Base-by-base conservation (phyloP, 2,888 invertebrate species). In the Girardia tigrina region DNA sequence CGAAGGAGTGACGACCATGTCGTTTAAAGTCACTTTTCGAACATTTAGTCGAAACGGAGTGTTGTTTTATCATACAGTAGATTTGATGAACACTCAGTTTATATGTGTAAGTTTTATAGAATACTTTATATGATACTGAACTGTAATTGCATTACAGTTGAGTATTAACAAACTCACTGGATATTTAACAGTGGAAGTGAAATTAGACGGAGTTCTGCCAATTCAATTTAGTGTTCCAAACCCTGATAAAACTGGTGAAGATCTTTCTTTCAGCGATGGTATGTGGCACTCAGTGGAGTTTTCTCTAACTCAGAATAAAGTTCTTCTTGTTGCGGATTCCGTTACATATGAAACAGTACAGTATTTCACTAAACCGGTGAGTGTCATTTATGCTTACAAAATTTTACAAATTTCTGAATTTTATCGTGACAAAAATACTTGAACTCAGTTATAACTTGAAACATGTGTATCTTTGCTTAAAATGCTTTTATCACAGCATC, bases 281-380 rank as follows among this genome's bases (percentile, higher is more conserved):
- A 26, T 77, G 28, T 77, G 77, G 77, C 77, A 77, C 28, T 4
- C 29, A 2, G 14, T 77, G 12, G 56, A 78, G 12, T 23, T 76
- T n/a, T 6, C 28, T 70, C 69, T 76, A 23, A n/a, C 8, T 8
- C 42, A 8, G 6, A 8, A 73, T 36, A 26, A 73, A n/a, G 36
- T 73, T n/a, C 8, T 6, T n/a, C 28, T 73, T 4, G 42, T 42
- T n/a, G 6, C 36, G 6, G 73, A 73, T 42, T 4, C n/a, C 8
- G 73, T 73, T 2, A 8, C 20, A 12, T 29, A 73, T 26, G 42
- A 14, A 4, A 73, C 73, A 4, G 23, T 56, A 2, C 73, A 73
- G 36, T 8, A 8, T 8, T 73, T 73, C 28, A 73, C 73, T 8
- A 20, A 28, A 23, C 4, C 28, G 20, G 73, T 73, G 12, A 73